These are phyloP conservation scores for Ophraella communa DNA, from an alignment of 2,888 invertebrate species.

Conservation along the genomic window DNA sequence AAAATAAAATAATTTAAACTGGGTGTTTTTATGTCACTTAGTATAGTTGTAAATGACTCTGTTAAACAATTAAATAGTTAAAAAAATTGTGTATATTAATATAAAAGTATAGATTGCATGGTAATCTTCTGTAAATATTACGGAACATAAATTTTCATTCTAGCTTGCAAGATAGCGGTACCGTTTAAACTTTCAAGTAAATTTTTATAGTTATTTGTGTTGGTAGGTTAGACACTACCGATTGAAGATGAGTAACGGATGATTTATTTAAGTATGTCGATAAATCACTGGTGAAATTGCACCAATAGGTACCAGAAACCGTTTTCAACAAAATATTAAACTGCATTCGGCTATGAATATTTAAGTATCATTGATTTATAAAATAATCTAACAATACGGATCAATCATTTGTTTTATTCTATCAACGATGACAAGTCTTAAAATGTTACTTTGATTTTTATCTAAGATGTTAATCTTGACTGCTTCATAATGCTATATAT, in stretches of 20 bases:
- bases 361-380: slow-evolving; percentile 19
- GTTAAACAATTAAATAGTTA: too few species aligned
- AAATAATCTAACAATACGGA: slow-evolving; percentile 1
- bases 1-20: too few species aligned
- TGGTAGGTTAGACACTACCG: slow-evolving; percentile 9
- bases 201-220: slow-evolving; percentile 1
- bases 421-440: slow-evolving; percentile 35
- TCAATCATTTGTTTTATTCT: slow-evolving; percentile 1
- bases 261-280: slow-evolving; percentile 5
- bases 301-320: slow-evolving; percentile 28
- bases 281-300: slow-evolving; percentile 17
- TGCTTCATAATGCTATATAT: slow-evolving; percentile 44
- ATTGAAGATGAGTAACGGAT: not conserved
- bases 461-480: slow-evolving; percentile 41
- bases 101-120: not conserved
- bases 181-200: not conserved
- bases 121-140: not conserved
- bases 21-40: too few species aligned
- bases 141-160: not conserved
- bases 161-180: not conserved
- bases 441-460: slow-evolving; percentile 40
- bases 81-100: not conserved
- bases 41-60: too few species aligned
- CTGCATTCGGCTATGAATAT: slow-evolving; percentile 7
- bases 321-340: slow-evolving; percentile 21